A percentile compares a stretch with the other conserved stretches of the same genome.
phyloP scores from a whole-genome alignment of 2,888 invertebrate genomes.

The Apoderus coryli region DNA sequence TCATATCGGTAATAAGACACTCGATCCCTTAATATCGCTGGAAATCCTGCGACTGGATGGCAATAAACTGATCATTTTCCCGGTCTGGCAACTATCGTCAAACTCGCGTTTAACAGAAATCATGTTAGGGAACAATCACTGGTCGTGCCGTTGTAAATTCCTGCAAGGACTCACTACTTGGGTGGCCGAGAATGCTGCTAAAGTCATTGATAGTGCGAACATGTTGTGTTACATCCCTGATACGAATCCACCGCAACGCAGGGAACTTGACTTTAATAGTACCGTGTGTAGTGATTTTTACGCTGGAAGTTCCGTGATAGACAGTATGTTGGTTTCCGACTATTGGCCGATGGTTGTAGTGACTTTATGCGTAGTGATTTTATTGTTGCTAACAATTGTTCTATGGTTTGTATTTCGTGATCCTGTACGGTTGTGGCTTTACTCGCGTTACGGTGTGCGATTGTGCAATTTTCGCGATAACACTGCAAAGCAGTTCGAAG shows the following conservation, averaged over 20 bases:
- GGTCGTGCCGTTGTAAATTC: conserved; percentile 85
- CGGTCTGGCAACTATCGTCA: conserved; percentile 59
- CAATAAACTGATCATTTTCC: conserved; percentile 65
- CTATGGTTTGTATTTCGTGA: conserved; percentile 75
- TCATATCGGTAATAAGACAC: conserved; percentile 66
- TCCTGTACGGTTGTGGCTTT: conserved; percentile 74
- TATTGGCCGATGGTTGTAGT: conserved; percentile 75
- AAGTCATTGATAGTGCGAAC: conserved; percentile 62
- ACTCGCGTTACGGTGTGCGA: conserved; percentile 72
- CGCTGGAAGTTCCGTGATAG: conserved; percentile 68
- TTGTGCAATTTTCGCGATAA: conserved; percentile 59
- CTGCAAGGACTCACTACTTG: conserved; percentile 71
- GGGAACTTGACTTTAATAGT: conserved; percentile 69
- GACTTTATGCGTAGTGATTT: conserved; percentile 60
- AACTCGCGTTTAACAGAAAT: conserved; percentile 58
- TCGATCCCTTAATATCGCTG: conserved; percentile 60
- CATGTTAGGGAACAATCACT: conserved; percentile 69
- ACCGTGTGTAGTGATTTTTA: conserved; percentile 79
- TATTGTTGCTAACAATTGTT: conserved; percentile 61
- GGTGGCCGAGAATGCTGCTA: conserved; percentile 66
- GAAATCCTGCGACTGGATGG: conserved; percentile 71
- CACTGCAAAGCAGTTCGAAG: conserved; percentile 49
- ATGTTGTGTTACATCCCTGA: conserved; percentile 72
- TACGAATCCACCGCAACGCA: conserved; percentile 57
- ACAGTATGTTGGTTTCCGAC: conserved; percentile 67